Evolutionary conservation across 1,140 invertebrate species (phyloP).

Genomic region (Drosophila funebris): DNA sequence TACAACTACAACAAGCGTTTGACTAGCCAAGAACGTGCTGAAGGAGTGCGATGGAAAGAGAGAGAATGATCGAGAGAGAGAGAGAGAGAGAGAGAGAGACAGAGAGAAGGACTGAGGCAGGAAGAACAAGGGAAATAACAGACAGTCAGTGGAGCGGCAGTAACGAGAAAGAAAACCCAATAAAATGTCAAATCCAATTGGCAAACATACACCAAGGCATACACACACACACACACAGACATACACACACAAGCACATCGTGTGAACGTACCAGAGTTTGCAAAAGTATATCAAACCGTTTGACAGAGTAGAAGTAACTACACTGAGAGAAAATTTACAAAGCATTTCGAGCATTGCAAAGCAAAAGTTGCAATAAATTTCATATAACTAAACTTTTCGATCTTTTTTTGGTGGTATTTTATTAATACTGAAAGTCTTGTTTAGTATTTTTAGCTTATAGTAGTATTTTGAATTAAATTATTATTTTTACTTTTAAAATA

Average conservation of each 20-base stretch:
- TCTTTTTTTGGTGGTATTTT: no score
- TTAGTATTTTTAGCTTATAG: no score
- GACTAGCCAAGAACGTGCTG: conserved; percentile 4
- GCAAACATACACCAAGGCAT: conserved; percentile 55
- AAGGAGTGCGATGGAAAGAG: neutral
- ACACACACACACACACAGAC: conserved; percentile 27
- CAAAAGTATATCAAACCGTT: conserved; percentile 75
- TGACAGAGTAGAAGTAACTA: conserved; percentile 50
- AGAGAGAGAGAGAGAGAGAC: neutral
- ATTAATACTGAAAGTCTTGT: no score
- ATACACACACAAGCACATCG: neutral
- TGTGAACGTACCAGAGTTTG: conserved; percentile 48
- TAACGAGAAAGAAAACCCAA: conserved; percentile 80
- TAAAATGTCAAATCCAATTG: conserved; percentile 82
- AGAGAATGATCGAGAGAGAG: conserved; percentile 27
- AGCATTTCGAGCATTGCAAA: neutral
- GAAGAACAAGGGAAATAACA: conserved; percentile 4
- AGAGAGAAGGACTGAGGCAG: neutral
- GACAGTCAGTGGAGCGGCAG: conserved; percentile 66
- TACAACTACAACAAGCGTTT: conserved; percentile 57
- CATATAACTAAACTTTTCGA: no score
- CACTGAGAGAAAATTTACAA: conserved; percentile 5
- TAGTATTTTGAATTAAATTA: no score
- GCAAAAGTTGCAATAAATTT: no score
- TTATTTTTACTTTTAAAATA: no score